phyloP scores from a whole-genome alignment of 2,888 invertebrate genomes.

The Chalcosyrphus nemorum region DNA sequence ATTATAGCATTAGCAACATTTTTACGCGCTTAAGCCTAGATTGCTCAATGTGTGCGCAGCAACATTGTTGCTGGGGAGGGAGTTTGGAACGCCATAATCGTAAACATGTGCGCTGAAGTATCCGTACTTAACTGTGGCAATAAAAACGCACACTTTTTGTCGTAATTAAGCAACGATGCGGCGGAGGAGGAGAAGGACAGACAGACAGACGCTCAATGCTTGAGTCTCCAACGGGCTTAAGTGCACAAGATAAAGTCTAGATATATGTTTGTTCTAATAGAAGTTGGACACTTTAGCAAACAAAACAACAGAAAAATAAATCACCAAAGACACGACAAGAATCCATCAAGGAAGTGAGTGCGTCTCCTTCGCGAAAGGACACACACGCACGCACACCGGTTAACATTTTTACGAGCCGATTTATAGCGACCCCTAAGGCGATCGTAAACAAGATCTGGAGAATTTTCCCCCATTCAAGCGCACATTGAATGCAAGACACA shows the following conservation, averaged over 20 bases:
- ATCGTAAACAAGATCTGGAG: conserved; percentile 45
- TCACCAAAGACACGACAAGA: conserved; percentile 37
- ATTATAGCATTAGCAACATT: conserved; percentile 57
- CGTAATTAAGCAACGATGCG: conserved; percentile 54
- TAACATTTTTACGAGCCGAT: conserved; percentile 66
- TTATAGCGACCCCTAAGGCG: conserved; percentile 43
- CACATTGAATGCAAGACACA: conserved; percentile 64
- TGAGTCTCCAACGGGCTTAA: conserved; percentile 69
- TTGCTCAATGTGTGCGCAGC: conserved; percentile 58
- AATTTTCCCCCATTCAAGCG: conserved; percentile 63
- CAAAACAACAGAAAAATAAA: conserved; percentile 65
- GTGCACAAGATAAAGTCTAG: conserved; percentile 38
- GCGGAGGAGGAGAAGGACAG: background rate
- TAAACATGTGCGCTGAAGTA: conserved; percentile 58
- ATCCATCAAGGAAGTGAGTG: conserved; percentile 70
- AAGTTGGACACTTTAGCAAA: conserved; percentile 23
- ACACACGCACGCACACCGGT: no score
- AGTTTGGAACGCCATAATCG: conserved; percentile 39
- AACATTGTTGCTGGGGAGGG: conserved; percentile 57
- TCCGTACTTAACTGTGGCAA: conserved; percentile 55
- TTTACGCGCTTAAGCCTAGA: conserved; percentile 59
- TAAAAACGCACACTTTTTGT: conserved; percentile 69
- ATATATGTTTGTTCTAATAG: conserved; percentile 11
- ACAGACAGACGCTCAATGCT: conserved; percentile 54
- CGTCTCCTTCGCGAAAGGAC: no score